Base-by-base conservation (phyloP, 2,113 vertebrate genomes). In the Dicerorhinus sumatrensis region DNA sequence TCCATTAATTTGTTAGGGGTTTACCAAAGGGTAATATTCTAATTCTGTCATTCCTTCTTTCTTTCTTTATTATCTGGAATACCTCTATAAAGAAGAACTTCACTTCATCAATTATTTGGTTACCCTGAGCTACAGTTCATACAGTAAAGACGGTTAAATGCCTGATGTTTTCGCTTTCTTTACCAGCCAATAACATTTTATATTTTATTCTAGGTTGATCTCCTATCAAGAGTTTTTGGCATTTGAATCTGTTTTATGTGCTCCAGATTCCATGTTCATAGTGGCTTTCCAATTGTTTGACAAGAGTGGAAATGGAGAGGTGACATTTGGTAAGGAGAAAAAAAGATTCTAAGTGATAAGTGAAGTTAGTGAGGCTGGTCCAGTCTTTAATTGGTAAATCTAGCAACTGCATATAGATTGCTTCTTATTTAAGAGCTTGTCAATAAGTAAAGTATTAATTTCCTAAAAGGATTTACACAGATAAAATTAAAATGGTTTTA, bases 261-360 rank as follows among this genome's bases (percentile, higher is more conserved):
- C 99, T 98, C 99, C 99, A 51, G 99, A 99, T 98, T 99, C 99
- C 98, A 99, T 99, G 98, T 99, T 99, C 99, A 99, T 99, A 98
- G 99, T 99, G 98, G 99, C 99, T 99, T 99, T 99, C 99, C 99
- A 99, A 96, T 98, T 99, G 98, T 99, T 99, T 98, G 99, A 99
- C 99, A 99, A 99, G 99, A 99, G 97, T 80, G 99, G 99, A 99
- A 99, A 98, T 92, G 99, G 99, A 97, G 99, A 99, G 98, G 98
- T 99, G 98, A 99, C 99, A 91, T 99, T 99, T 99, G 99, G 99
- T 99, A 99, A 98, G 99, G 98, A 93, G 97, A 98, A 98, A 86
- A 97, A 96, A 94, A 98, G 97, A 98, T 95, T 97, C 21, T 86
- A 97, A 82, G 54, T 93, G 73, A 17, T 73, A 96, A 97, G 17